Base-by-base conservation (phyloP, 2,113 vertebrate species). In the Poeciliopsis turrubarensis region DNA sequence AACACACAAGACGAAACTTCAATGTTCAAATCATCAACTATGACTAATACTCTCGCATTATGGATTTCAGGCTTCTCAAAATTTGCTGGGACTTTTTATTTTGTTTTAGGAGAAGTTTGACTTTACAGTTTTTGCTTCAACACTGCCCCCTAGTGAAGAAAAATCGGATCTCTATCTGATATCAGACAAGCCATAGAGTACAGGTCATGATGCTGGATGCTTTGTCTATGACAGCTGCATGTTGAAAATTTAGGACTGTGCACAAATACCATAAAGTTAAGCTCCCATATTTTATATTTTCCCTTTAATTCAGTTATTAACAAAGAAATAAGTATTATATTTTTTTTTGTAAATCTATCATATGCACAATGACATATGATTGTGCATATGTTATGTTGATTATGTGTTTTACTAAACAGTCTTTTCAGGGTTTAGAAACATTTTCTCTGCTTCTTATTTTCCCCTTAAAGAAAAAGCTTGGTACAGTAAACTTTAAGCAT, bases 121-220 rank as follows among this genome's bases (percentile, higher is more conserved):
- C 19, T 25, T 30, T n/a, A 63, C 61, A 60, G 82, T 90, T 81
- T 70, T 89, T 92, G 89, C 75, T 84, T 91, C 91, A 93, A 91
- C 74, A 93, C 89, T 94, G 93, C 92, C 92, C 89, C 86, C 92
- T 78, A 89, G 92, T 92, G 93, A 66, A 27, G 4, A 12, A 78
- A 12, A 78, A 75, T 34, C 10, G 65, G 80, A 65, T 87, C 19
- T 25, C 30, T 61, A 39, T 37, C 62, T 68, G 61, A 51, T 25
- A 30, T 25, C 30, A 71, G 62, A 34, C 10, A 1, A 31, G 60
- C 74, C 8, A n/a, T 1, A 61, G 17, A 1, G 17, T 31, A 32
- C 12, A 60, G 75, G 17, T 63, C 17, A 51, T 72, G 4, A 64
- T 29, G 7, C 14, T 62, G n/a, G 26, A 27, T 68, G 37, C 30